Percentiles rank a stretch among this genome's conserved stretches.
These are phyloP conservation scores for Eurytemora carolleeae DNA, from an alignment of 1,140 invertebrate species.

Conservation along the genomic window DNA sequence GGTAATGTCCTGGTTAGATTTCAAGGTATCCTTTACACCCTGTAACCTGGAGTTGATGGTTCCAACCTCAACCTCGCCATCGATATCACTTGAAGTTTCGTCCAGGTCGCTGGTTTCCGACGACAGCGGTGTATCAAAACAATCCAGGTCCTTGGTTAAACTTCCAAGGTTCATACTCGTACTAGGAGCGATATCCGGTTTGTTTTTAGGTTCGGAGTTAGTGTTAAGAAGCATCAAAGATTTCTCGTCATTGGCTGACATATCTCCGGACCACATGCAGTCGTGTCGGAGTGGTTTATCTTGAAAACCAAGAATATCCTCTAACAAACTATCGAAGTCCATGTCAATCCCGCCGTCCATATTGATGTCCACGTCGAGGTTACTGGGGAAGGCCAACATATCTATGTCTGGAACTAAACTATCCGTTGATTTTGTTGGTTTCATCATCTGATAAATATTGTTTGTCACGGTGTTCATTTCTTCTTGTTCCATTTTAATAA, in stretches of 20 bases:
- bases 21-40: too few relatives aligned
- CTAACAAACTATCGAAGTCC: background rate
- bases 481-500: too few relatives aligned
- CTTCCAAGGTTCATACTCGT: background rate
- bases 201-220: background rate
- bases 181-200: background rate
- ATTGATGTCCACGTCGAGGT: background rate
- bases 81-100: background rate
- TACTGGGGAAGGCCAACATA: background rate
- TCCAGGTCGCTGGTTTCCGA: background rate
- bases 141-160: too few relatives aligned
- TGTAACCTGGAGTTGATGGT: too few relatives aligned
- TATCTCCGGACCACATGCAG: background rate
- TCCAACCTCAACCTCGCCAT: background rate
- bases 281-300: background rate
- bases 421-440: too few relatives aligned
- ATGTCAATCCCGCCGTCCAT: background rate
- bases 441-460: too few relatives aligned
- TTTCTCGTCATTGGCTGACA: too few relatives aligned
- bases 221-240: background rate
- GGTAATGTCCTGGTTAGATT: too few relatives aligned
- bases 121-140: background rate
- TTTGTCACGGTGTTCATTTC: too few relatives aligned
- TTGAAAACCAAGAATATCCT: background rate
- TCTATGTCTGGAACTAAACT: background rate